Conservation (phyloP, 2,888 invertebrate genomes). For the Atethmia centrago region DNA sequence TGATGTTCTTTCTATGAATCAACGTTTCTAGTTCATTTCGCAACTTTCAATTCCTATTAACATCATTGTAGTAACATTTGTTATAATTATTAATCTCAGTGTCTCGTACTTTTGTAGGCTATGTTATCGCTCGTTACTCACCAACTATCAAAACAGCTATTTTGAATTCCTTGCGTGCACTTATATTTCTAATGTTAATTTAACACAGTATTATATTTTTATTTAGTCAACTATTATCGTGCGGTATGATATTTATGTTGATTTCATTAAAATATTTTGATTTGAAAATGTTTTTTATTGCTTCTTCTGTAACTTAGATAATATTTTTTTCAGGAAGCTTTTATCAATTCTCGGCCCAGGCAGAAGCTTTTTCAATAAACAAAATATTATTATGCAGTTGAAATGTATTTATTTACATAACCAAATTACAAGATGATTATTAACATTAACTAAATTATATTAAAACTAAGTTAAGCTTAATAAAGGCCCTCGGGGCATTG, state of each 20-base stretch:
- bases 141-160: conserved; percentile 11
- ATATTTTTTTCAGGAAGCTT: too few relatives aligned
- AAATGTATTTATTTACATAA: too few relatives aligned
- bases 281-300: conserved; percentile 38
- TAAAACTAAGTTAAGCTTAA: too few relatives aligned
- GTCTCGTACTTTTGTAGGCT: conserved; percentile 44
- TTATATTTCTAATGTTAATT: conserved; percentile 64
- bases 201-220: conserved; percentile 67
- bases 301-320: background rate
- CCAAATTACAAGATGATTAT: too few relatives aligned
- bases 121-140: conserved; percentile 41
- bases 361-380: too few relatives aligned
- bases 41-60: background rate
- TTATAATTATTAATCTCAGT: conserved; percentile 6
- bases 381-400: too few relatives aligned
- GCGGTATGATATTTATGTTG: conserved; percentile 68
- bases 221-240: conserved; percentile 61
- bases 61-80: background rate
- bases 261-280: conserved; percentile 66
- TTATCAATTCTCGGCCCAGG: too few relatives aligned
- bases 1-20: background rate
- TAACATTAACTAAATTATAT: too few relatives aligned
- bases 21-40: background rate
- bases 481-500: too few relatives aligned
- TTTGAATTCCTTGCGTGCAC: conserved; percentile 54